Conservation (phyloP, 2,113 vertebrate genomes). For the Anseranas semipalmata region DNA sequence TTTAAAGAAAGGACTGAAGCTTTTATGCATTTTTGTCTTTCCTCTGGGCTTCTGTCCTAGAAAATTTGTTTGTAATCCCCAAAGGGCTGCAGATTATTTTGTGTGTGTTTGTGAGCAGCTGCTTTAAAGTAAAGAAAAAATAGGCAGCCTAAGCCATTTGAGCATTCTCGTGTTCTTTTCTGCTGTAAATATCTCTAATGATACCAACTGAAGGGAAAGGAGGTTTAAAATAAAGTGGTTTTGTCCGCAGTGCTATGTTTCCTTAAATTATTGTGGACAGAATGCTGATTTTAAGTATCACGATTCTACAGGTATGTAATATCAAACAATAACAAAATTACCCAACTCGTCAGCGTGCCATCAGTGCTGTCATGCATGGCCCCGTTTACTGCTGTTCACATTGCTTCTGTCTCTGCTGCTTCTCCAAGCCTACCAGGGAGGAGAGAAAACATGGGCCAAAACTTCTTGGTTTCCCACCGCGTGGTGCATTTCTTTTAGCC, state of each 20-base stretch:
- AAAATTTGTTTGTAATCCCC: not conserved
- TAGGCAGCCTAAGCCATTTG: not conserved
- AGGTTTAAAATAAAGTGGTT: not conserved
- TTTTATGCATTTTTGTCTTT: not conserved
- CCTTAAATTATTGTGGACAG: not conserved
- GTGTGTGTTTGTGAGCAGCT: fast-evolving
- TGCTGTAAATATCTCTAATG: not conserved
- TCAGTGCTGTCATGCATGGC: not conserved
- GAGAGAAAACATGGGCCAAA: not conserved
- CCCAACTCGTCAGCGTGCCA: fast-evolving
- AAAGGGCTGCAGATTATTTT: not conserved
- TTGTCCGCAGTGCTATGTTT: not conserved
- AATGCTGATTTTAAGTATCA: not conserved
- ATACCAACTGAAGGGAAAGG: not conserved
- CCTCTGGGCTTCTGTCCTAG: not conserved
- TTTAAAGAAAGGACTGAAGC: not conserved
- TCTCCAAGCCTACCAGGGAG: not conserved
- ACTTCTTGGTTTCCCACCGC: not conserved
- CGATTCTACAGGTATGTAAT: not conserved
- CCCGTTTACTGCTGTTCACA: not conserved
- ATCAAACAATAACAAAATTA: not conserved
- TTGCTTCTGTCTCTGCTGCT: not conserved
- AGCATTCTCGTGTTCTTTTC: not conserved
- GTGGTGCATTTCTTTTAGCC: not conserved
- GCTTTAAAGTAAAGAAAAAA: not conserved